These are phyloP conservation scores for Danionella dracula DNA, from an alignment of 2,797 vertebrate genomes.

Conservation along the genomic window DNA sequence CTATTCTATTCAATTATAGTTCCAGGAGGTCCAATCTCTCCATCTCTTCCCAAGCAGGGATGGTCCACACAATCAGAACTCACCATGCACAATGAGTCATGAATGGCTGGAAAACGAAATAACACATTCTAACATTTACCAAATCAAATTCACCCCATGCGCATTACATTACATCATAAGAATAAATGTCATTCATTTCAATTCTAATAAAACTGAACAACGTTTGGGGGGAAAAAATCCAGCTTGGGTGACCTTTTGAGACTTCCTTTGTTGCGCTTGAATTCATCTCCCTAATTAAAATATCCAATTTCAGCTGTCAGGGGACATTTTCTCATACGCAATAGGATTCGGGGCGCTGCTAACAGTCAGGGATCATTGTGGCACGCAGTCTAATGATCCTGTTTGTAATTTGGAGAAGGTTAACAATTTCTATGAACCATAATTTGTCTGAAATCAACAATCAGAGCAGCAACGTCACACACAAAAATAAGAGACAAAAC, in stretches of 20 bases:
- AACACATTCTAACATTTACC: not conserved
- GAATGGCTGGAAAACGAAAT: not conserved
- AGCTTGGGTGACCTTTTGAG: not conserved
- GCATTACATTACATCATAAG: not conserved
- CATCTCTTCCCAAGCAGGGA: not conserved
- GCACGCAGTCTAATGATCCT: not conserved
- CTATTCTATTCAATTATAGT: constrained; percentile 2
- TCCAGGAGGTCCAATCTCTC: not conserved
- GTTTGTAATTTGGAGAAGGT: not conserved
- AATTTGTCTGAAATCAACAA: not conserved
- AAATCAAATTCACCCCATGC: not conserved
- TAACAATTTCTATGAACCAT: not conserved
- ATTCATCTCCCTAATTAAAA: not conserved
- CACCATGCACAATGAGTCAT: not conserved
- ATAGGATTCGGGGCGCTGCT: not conserved
- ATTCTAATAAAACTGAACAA: not conserved
- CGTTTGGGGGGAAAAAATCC: not conserved
- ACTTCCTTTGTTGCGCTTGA: not conserved
- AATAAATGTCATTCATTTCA: not conserved
- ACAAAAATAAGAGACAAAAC: too few species aligned
- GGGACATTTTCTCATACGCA: not conserved
- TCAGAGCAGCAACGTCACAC: not conserved
- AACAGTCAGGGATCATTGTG: not conserved
- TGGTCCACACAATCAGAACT: not conserved
- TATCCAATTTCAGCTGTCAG: not conserved